These are phyloP conservation scores for Prunella strophiata DNA, from an alignment of 2,797 vertebrate genomes.

Conservation along the genomic window DNA sequence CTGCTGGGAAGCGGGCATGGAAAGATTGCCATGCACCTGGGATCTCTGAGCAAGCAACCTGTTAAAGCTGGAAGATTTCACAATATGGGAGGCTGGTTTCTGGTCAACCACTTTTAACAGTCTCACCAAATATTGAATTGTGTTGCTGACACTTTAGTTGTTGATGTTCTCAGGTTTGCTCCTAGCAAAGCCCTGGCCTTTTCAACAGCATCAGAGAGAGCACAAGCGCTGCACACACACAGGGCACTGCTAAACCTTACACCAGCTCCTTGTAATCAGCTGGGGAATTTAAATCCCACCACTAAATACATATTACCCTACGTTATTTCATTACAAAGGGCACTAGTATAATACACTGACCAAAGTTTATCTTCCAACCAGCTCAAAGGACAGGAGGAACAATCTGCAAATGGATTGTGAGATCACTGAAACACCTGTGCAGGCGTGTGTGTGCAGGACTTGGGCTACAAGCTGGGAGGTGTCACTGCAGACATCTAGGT, in stretches of 20 bases:
- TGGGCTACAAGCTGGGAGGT: not conserved
- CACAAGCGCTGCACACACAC: not conserved
- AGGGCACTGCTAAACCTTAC: not conserved
- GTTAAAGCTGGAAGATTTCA: not conserved
- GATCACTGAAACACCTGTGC: not conserved
- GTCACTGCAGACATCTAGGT: not conserved
- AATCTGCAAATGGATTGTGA: not conserved
- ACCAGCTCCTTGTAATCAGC: conserved; percentile 50
- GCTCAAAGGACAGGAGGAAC: conserved; percentile 38
- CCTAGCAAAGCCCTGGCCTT: not conserved
- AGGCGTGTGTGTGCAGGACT: not conserved
- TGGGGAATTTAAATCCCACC: conserved; percentile 63
- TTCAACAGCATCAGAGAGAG: not conserved
- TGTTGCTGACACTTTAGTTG: not conserved
- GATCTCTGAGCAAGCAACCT: not conserved
- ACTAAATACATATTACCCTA: conserved; percentile 63
- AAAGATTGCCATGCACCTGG: accelerated
- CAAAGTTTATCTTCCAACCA: conserved; percentile 66
- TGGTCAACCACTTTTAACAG: not conserved
- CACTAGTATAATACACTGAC: conserved; percentile 51
- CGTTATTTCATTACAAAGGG: conserved; percentile 70
- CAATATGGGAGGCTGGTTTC: not conserved
- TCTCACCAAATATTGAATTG: no score
- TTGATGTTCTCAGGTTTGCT: not conserved
- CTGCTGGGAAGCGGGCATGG: not conserved